These are phyloP conservation scores for Alethe castanea DNA, from an alignment of 2,113 vertebrate species.

Conservation along the genomic window DNA sequence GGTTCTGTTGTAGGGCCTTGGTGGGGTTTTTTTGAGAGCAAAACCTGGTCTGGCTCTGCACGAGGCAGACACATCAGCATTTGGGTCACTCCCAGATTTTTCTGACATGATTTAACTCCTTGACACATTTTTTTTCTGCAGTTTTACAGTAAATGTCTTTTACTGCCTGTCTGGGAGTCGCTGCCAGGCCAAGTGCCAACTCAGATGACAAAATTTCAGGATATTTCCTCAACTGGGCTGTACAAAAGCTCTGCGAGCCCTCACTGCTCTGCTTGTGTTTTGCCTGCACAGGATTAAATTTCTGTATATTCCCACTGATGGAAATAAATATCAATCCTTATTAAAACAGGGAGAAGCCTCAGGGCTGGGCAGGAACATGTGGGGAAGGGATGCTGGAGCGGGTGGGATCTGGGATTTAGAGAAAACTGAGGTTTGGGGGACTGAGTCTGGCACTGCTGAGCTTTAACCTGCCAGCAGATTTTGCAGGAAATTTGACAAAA, in stretches of 20 bases:
- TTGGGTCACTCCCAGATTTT: not conserved
- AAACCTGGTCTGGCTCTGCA: not conserved
- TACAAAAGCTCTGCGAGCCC: not conserved
- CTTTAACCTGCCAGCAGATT: rapidly evolving
- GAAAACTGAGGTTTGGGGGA: not conserved
- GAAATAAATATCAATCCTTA: not conserved
- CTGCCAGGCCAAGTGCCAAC: not conserved
- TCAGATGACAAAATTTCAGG: not conserved
- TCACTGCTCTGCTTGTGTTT: not conserved
- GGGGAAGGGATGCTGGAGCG: rapidly evolving
- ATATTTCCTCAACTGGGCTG: not conserved
- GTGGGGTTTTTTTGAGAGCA: not conserved
- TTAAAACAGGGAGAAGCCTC: not conserved
- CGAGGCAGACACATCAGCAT: not conserved
- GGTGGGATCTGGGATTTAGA: not conserved
- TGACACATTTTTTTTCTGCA: not conserved
- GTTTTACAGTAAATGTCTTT: constrained; percentile 7
- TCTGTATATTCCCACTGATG: not conserved
- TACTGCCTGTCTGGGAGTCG: not conserved
- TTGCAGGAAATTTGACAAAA: not conserved
- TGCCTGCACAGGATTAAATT: not conserved
- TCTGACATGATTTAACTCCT: constrained; percentile 22
- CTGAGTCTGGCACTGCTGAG: not conserved
- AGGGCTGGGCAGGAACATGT: rapidly evolving
- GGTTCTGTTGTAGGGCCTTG: not conserved